Evolutionary conservation across 1,140 invertebrate genomes (phyloP), one percentile per base, ranked within the genome.

Genomic region (Propsilocerus akamusi): DNA sequence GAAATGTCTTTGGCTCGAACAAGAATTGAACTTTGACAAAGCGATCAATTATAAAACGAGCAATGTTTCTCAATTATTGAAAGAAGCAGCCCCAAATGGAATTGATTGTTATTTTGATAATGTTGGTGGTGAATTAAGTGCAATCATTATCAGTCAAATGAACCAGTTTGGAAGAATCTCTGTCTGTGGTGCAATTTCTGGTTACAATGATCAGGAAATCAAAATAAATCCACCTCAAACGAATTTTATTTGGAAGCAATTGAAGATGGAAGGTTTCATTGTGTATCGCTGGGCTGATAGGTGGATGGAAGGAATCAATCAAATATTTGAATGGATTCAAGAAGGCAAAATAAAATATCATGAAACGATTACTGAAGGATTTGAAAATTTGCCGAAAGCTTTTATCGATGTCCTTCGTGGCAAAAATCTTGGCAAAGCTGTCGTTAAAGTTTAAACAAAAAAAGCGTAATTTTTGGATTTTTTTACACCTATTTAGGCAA

Each of bases 41-140:
- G n/a, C n/a, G n/a, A n/a, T n/a, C n/a, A n/a, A 86, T 63, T 86
- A 86, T 58, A 85, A 84, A 64, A 77, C 62, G 0, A 63, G 63
- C 11, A 59, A 78, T 52, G 49, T 82, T 30, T 58, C 58, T 5
- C 49, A 64, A 26, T 69, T 65, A 28, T 63, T 85, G 14, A 74
- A 68, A 55, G 65, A 77, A 60, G 67, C 63, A 23, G 79, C 78
- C n/a, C 78, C 80, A 0, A 65, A 79, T 12, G 78, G 76, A 28
- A 62, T 83, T 2, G 78, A 84, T 55, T 78, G 77, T 53, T 83
- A 82, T n/a, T n/a, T n/a, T n/a, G n/a, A n/a, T n/a, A n/a, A n/a
- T n/a, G n/a, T n/a, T n/a, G n/a, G n/a, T n/a, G 66, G 17, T n/a
- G 56, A 60, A 49, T 62, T 68, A 24, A 57, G 59, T 34, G 55